Base-by-base conservation (phyloP, 2,888 invertebrate species). In the Zygaena filipendulae region DNA sequence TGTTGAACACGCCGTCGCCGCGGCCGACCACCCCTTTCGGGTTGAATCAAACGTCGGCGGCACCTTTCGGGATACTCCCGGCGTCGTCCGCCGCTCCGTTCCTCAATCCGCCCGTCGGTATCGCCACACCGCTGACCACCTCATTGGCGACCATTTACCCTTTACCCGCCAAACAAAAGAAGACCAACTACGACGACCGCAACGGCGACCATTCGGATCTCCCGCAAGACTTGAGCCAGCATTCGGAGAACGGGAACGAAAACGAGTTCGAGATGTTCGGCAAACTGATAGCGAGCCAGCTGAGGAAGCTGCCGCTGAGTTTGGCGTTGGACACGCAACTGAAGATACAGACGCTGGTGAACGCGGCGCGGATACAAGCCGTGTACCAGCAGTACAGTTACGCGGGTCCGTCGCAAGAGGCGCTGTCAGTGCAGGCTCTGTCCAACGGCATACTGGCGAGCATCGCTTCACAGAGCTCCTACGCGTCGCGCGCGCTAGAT, bases 181-280 rank as follows among this genome's bases (percentile, higher is more conserved):
- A 77, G 43, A 46, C 43, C 18, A 58, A 45, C 35, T 58, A 49
- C 28, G 70, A 70, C 32, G 60, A 62, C 10, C 47, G 57, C 12
- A 59, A 58, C 39, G 60, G 59, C 9, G 74, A 75, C 30, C 61
- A 55, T 36, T 54, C 59, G 7, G 75, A 77, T 36, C 44, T 61
- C 27, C 72, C 77, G 11, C 77, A 79, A 43, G 77, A 79, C 46
- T 47, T 79, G 40, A 77, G 75, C 43, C 77, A 77, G 49, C 71
- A 74, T 50, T 61, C 74, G 11, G 79, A 79, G 38, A 66, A 58
- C 36, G 72, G 63, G 14, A 75, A 70, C 39, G 79, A 79, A 38
- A 79, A 77, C 37, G 79, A 79, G 47, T 79, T 77, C 25, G 77
- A 77, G 47, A 79, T 79, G 79, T 79, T 79, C 36, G 79, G 74